Base-by-base conservation (phyloP, 2,113 vertebrate genomes). In the Psittacula cyanocephala region DNA sequence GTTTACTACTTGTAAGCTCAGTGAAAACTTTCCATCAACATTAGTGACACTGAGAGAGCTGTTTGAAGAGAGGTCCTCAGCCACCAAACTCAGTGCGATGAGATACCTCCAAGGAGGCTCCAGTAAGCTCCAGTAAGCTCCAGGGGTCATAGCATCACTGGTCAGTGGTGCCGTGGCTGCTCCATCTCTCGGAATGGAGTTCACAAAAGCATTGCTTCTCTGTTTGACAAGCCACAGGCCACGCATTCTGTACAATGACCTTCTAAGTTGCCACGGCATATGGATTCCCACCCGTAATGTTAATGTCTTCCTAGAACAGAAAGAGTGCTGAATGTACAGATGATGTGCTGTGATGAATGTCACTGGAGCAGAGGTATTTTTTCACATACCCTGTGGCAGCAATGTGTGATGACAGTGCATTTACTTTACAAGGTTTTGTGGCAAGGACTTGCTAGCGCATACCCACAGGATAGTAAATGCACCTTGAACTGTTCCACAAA, bases 391-490 rank as follows among this genome's bases (percentile, higher is more conserved):
- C 81, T 52, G 35, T n/a, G 44, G 50, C 16, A 64, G 76, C 82
- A 35, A 5, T 16, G 79, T 86, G 85, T 64, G 88, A 62, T 93
- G 95, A 90, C 91, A 91, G 68, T 71, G 72, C 88, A 88, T 81
- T 93, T 79, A 43, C 71, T 74, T 5, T 6, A 46, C 68, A 74
- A 59, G 82, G 76, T 60, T 90, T 93, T 68, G 70, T 70, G 49
- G 81, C 63, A 33, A 88, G 89, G 41, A 59, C 81, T 88, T 80
- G 53, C 74, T 76, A 63, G 63, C 47, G 7, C 29, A 77, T n/a
- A 55, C 50, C 68, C 68, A 68, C 35, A 71, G 90, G 50, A 65
- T 11, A 55, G 75, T 74, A 74, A 74, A 88, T 72, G 37, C n/a
- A 63, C 89, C 75, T 77, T 11, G 25, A 75, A 80, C 80, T 84